Evolutionary conservation across 2,113 vertebrate genomes (phyloP).

Genomic region (Osmerus mordax): DNA sequence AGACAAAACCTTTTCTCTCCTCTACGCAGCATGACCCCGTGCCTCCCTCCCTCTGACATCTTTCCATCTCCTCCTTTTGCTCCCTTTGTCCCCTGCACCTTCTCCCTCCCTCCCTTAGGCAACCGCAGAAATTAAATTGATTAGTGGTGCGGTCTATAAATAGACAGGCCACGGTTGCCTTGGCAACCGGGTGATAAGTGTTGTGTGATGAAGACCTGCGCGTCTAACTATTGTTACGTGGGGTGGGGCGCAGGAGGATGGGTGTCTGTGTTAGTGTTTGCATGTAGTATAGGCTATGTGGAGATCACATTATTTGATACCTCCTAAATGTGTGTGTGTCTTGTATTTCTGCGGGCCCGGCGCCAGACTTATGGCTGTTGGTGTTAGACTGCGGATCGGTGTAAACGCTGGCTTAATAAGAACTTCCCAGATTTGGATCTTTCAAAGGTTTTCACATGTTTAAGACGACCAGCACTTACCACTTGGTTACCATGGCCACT

Average conservation of each 20-base stretch:
- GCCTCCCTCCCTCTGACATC: conserved; percentile 13
- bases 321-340: conserved; percentile 1
- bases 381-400: too few relatives aligned
- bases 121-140: conserved; percentile 59
- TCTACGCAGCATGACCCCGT: background rate
- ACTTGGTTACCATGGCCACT: conserved; percentile 17
- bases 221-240: conserved; percentile 47
- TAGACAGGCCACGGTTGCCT: conserved; percentile 50
- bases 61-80: conserved; percentile 1
- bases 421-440: background rate
- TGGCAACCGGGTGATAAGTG: conserved; percentile 50
- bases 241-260: conserved; percentile 1
- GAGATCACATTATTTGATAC: conserved; percentile 7
- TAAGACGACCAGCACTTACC: conserved; percentile 7
- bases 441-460: background rate
- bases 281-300: background rate
- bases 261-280: background rate
- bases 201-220: conserved; percentile 52
- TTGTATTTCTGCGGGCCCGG: background rate
- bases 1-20: background rate
- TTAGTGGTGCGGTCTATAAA: conserved; percentile 60
- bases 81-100: conserved; percentile 8
- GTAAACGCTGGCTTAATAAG: background rate
- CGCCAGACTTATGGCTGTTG: too few relatives aligned
- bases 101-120: conserved; percentile 33